Percentiles rank a stretch among this genome's conserved stretches.
These are phyloP conservation scores for Daphoenositta chrysoptera DNA, from an alignment of 2,113 vertebrate species.

Conservation along the genomic window DNA sequence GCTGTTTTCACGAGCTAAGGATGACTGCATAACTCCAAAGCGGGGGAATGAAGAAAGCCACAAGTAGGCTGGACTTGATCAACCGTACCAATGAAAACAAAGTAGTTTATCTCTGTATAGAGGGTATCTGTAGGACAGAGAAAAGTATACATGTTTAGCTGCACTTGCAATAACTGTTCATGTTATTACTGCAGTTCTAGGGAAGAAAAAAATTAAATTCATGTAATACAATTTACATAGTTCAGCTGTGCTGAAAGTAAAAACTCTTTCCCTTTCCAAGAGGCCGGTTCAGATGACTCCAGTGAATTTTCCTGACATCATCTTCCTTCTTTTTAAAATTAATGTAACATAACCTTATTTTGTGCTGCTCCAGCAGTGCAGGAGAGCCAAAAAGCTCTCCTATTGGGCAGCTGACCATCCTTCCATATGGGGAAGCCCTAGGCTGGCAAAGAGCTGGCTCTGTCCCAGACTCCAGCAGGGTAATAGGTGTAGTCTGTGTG, in stretches of 20 bases:
- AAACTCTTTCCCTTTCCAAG: not conserved
- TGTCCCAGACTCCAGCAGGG: not conserved
- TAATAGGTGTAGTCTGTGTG: not conserved
- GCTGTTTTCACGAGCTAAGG: not conserved
- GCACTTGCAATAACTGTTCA: not conserved
- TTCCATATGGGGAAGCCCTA: constrained; percentile 31
- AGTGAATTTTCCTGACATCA: constrained; percentile 4
- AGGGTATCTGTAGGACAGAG: not conserved
- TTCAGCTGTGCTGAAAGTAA: not conserved
- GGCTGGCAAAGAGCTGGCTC: constrained; percentile 38
- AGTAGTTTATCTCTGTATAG: not conserved
- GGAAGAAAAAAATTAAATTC: not conserved
- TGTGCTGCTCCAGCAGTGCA: constrained; percentile 4
- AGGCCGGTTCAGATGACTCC: not conserved
- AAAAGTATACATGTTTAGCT: not conserved
- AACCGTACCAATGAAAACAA: not conserved
- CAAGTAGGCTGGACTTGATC: not conserved
- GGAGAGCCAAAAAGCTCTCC: not conserved
- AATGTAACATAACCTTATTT: constrained; percentile 14
- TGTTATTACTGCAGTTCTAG: not conserved
- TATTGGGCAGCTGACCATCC: not conserved
- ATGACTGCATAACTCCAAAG: not conserved
- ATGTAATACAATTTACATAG: not conserved
- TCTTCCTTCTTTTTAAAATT: not conserved
- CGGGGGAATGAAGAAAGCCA: not conserved